Conservation (phyloP, 2,888 invertebrate species). For the Ischnus inquisitorius region DNA sequence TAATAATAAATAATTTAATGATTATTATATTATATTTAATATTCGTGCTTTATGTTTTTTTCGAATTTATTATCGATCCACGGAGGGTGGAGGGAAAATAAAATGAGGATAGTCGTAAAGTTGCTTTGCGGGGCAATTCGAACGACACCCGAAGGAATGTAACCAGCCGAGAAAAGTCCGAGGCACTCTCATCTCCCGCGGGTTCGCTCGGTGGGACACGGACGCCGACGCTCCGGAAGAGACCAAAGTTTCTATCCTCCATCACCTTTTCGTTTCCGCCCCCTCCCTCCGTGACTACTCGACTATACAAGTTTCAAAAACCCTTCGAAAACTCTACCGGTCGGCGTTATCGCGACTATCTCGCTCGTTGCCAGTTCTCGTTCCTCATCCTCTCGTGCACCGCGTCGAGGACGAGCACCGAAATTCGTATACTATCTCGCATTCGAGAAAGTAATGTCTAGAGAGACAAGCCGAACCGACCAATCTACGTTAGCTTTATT, state of each 20-base stretch:
- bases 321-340: constrained; percentile 31
- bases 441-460: constrained; percentile 14
- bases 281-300: neutral
- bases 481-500: constrained; percentile 49
- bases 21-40: neutral
- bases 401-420: constrained; percentile 24
- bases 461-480: constrained; percentile 49
- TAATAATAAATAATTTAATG: neutral
- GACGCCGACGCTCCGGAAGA: neutral
- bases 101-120: constrained; percentile 38
- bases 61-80: constrained; percentile 26
- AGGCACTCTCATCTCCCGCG: constrained; percentile 37
- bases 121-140: constrained; percentile 27
- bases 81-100: neutral
- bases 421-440: constrained; percentile 42
- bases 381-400: constrained; percentile 21
- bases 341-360: constrained; percentile 51
- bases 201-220: constrained; percentile 6
- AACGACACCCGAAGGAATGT: constrained; percentile 64
- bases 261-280: constrained; percentile 48
- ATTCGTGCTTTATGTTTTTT: neutral
- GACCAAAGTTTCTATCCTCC: constrained; percentile 39
- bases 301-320: constrained; percentile 13
- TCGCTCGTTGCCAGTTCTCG: constrained; percentile 42
- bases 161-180: constrained; percentile 48